These are phyloP conservation scores for Calcarius lapponicus DNA, from an alignment of 2,797 vertebrate genomes.

Conservation along the genomic window DNA sequence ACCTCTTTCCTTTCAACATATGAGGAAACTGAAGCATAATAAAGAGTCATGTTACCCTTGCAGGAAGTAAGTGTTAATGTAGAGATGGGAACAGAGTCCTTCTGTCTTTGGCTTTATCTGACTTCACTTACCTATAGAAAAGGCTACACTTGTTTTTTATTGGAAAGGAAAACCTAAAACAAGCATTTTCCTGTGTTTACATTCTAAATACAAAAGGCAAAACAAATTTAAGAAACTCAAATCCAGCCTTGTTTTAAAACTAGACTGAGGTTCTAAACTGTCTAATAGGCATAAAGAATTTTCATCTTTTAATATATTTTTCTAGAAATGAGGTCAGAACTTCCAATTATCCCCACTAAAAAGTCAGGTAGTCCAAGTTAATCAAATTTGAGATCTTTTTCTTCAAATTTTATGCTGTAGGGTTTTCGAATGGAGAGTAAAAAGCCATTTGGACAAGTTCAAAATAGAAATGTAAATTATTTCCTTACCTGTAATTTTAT, in stretches of 20 bases:
- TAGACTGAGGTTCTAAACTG: background rate
- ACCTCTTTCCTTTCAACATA: background rate
- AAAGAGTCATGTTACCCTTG: background rate
- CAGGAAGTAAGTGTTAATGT: background rate
- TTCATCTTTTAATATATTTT: background rate
- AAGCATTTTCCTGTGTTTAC: background rate
- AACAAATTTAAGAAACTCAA: background rate
- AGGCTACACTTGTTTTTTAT: background rate
- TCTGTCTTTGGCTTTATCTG: background rate
- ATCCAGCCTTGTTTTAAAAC: background rate
- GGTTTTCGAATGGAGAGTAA: background rate
- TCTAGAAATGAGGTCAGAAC: background rate
- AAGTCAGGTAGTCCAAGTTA: background rate
- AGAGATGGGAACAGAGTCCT: background rate
- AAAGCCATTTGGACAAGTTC: background rate
- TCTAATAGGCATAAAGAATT: background rate
- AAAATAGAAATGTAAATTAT: slow-evolving; percentile 29
- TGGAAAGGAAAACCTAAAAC: background rate
- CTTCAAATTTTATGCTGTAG: background rate
- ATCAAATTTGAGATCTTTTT: background rate
- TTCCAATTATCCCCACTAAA: background rate
- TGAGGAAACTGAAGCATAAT: background rate
- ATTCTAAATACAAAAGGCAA: background rate
- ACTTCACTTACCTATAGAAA: background rate
- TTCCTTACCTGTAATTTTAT: slow-evolving; percentile 63